phyloP scores from a whole-genome alignment of 2,797 vertebrate species.

The Sparus aurata region DNA sequence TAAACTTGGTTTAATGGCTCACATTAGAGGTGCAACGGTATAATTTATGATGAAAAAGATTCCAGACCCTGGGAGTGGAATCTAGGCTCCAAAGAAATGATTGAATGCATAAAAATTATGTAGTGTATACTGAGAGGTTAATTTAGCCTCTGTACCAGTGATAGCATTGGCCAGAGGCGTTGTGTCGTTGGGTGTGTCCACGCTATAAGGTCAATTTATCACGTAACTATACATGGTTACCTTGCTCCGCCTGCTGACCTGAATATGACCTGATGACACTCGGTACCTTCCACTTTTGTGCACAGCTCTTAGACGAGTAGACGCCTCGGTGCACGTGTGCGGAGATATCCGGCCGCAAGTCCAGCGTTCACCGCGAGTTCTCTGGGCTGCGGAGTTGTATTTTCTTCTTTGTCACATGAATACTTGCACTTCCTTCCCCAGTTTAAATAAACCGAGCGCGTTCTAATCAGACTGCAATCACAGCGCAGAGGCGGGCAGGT shows the following conservation, averaged over 20 bases:
- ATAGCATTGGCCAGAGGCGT: too few relatives aligned
- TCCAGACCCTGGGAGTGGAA: neutral
- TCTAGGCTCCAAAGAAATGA: neutral
- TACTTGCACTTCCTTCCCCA: slow-evolving; percentile 42
- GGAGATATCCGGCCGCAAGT: neutral
- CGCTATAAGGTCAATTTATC: neutral
- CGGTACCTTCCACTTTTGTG: too few relatives aligned
- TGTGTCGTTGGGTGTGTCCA: neutral
- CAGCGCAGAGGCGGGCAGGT: slow-evolving; percentile 12
- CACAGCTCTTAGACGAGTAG: neutral
- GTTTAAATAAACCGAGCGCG: slow-evolving; percentile 59
- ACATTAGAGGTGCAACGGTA: slow-evolving; percentile 2
- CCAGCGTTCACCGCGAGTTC: neutral
- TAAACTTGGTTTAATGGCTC: slow-evolving; percentile 14
- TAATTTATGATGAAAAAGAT: neutral
- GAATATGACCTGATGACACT: too few relatives aligned
- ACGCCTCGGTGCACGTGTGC: neutral
- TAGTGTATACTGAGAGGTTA: neutral
- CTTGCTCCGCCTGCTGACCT: too few relatives aligned
- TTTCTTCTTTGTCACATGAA: slow-evolving; percentile 34
- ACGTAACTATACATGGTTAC: too few relatives aligned
- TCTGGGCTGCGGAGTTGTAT: slow-evolving; percentile 13
- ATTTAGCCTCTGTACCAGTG: too few relatives aligned
- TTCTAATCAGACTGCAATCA: slow-evolving; percentile 63
- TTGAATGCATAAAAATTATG: neutral